Conservation (phyloP, 2,797 vertebrate species). For the Gymnopithys bicolor region DNA sequence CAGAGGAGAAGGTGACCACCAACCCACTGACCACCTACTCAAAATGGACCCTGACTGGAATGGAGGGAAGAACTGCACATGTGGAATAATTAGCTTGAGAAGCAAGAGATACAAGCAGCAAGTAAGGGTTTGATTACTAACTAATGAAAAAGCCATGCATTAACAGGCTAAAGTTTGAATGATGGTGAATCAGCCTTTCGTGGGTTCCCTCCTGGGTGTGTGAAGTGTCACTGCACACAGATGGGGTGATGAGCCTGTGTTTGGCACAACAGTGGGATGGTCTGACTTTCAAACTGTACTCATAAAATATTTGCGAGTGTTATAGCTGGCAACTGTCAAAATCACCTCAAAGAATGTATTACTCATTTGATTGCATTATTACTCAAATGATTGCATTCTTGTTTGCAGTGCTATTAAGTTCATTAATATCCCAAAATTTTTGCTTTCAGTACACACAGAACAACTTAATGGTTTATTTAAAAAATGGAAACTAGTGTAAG, state of each 20-base stretch:
- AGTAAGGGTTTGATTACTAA: neutral
- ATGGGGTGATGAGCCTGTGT: neutral
- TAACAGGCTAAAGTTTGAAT: neutral
- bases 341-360: neutral
- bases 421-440: slow-evolving; percentile 12
- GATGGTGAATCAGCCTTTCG: neutral
- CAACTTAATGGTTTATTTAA: neutral
- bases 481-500: neutral
- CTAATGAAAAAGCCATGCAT: neutral
- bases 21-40: neutral
- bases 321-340: neutral
- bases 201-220: neutral
- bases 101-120: neutral
- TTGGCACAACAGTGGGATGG: neutral
- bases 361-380: neutral
- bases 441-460: neutral
- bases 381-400: neutral
- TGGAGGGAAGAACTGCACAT: neutral
- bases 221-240: neutral
- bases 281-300: neutral
- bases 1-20: neutral
- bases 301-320: neutral
- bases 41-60: neutral
- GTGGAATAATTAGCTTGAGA: neutral
- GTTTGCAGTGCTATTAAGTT: neutral